Conservation (phyloP, 53 echinoderm and acorn worm genomes). For the Stichopus horrens region DNA sequence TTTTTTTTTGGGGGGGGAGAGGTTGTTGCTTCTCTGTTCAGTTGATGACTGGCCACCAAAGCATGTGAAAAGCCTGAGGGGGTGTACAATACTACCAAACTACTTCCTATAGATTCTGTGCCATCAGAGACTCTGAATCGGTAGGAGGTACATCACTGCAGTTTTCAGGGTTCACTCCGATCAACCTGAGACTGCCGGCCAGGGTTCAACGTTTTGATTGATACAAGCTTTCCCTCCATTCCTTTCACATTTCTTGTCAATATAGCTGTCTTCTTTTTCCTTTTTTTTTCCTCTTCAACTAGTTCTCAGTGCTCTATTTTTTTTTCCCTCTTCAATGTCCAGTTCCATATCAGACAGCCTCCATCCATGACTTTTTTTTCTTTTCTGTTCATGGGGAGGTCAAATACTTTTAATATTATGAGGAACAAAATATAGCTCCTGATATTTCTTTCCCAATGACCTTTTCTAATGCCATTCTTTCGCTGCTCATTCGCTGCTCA, state of each 20-base stretch:
- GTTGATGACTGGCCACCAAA: conserved; percentile 41
- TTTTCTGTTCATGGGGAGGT: not conserved
- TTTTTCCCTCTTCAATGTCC: too few relatives aligned
- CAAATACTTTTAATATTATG: too few relatives aligned
- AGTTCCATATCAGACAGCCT: too few relatives aligned
- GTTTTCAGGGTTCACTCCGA: not conserved
- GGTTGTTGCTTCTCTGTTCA: conserved; percentile 17
- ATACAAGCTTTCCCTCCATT: conserved; percentile 19
- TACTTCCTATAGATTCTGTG: not conserved
- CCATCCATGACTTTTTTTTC: not conserved
- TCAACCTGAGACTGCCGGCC: conserved; percentile 8
- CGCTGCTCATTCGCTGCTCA: too few relatives aligned
- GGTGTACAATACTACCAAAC: not conserved
- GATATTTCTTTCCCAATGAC: too few relatives aligned
- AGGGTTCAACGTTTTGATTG: conserved; percentile 36
- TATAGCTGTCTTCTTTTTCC: not conserved
- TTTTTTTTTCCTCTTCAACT: too few relatives aligned
- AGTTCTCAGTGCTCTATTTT: too few relatives aligned
- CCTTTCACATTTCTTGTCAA: not conserved
- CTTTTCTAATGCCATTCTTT: too few relatives aligned
- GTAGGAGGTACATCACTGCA: conserved; percentile 21
- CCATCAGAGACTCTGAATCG: not conserved
- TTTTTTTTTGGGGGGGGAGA: not conserved
- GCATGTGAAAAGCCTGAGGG: conserved; percentile 39
- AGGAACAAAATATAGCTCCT: too few relatives aligned